Base-by-base conservation (phyloP, 2,888 invertebrate genomes). In the Chrysotoxum bicinctum region DNA sequence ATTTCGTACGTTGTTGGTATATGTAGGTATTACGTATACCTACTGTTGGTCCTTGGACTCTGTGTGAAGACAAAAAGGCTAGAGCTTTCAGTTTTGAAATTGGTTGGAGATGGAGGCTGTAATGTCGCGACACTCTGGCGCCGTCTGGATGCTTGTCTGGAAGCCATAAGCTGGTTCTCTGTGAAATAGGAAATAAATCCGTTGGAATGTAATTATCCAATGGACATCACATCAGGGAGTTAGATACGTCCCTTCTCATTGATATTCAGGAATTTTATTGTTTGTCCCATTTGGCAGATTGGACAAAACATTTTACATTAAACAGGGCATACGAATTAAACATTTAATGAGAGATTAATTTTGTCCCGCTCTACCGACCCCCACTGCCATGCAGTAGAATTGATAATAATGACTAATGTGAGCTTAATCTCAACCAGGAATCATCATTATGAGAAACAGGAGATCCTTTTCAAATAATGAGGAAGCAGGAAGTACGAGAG, bases 41-140 rank as follows among this genome's bases (percentile, higher is more conserved):
- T 30, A 37, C 9, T 48, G 19, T 60, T 54, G 32, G 54, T 54
- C 54, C 54, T 32, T 54, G 16, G 30, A 10, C 30, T 12, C 16
- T 60, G 16, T 8, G 32, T 75, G 40, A 10, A 32, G 19, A 45
- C 21, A 37, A 48, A 30, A 62, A 35, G 21, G 37, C 58, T 45
- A 64, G 45, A 45, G 43, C 62, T 62, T 16, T 43, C 19, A 23
- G 58, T 74, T 73, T 72, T 37, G 14, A 43, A 52, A 72, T 72
- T 54, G 75, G 23, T 80, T 60, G 32, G 73, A 32, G 30, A 19
- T 45, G 30, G 62, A 81, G 62, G 73, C 85, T 73, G 81, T 73
- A 73, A 69, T 64, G 85, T 76, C 85, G 85, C 85, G 85, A 76
- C 85, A 77, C 48, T 50, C 14, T 81, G 85, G 73, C 85, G 64